phyloP scores from a whole-genome alignment of 2,888 invertebrate species.

The Chirona hameri region DNA sequence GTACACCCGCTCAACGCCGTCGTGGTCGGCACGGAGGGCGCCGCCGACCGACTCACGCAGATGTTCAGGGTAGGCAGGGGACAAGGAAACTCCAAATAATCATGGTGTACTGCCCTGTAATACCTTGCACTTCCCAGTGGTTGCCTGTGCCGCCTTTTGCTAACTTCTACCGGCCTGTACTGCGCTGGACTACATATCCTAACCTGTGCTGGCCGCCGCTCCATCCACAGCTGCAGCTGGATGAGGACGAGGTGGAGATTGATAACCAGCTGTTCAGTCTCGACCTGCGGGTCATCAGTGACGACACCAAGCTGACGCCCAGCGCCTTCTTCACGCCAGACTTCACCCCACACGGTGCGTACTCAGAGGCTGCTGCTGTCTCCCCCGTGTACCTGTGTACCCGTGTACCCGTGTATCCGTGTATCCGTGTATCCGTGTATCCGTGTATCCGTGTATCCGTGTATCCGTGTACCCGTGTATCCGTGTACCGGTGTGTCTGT shows the following conservation, averaged over 20 bases:
- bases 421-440: too few relatives aligned
- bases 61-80: constrained; percentile 62
- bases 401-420: too few relatives aligned
- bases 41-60: constrained; percentile 80
- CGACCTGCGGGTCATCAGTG: constrained; percentile 80
- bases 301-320: constrained; percentile 72
- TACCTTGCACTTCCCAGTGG: too few relatives aligned
- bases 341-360: constrained; percentile 81
- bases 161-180: too few relatives aligned
- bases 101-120: too few relatives aligned
- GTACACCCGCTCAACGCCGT: constrained; percentile 77
- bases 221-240: constrained; percentile 66
- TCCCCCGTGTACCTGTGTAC: too few relatives aligned
- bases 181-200: too few relatives aligned
- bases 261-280: constrained; percentile 75
- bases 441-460: too few relatives aligned
- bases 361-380: neutral
- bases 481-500: too few relatives aligned
- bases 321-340: constrained; percentile 79
- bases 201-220: constrained; percentile 13
- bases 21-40: constrained; percentile 78
- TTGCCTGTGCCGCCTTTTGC: too few relatives aligned
- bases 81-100: too few relatives aligned
- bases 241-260: constrained; percentile 72
- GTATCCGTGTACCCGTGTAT: too few relatives aligned